Evolutionary conservation across 2,113 vertebrate species (phyloP).

Genomic region (Thryonomys swinderianus): DNA sequence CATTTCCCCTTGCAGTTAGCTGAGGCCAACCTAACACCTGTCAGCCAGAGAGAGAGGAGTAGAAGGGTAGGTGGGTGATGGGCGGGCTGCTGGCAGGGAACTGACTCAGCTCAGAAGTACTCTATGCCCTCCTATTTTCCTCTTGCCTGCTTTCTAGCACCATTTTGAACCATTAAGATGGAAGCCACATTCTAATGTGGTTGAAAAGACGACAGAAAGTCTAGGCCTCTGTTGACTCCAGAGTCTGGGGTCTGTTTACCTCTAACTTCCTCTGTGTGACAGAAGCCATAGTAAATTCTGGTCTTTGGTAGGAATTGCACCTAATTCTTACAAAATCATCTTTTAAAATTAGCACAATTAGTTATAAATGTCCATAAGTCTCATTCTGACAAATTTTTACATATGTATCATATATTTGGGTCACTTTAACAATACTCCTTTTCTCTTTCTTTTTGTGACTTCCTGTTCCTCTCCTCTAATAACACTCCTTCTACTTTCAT

Average conservation of each 20-base stretch:
- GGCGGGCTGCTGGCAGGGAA: background rate
- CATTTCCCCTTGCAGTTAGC: background rate
- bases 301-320: background rate
- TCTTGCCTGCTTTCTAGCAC: background rate
- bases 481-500: background rate
- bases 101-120: background rate
- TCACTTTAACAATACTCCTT: background rate
- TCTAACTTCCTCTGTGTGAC: background rate
- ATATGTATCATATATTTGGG: background rate
- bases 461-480: background rate
- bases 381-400: background rate
- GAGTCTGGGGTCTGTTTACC: background rate
- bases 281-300: background rate
- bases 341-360: background rate
- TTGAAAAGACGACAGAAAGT: background rate
- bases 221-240: background rate
- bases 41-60: background rate
- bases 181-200: background rate
- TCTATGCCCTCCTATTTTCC: background rate
- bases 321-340: background rate
- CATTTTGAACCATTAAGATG: background rate
- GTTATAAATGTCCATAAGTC: background rate
- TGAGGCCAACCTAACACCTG: background rate
- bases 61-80: background rate
- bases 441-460: background rate